phyloP scores from a whole-genome alignment of 2,113 vertebrate species.

The Pygoscelis adeliae region DNA sequence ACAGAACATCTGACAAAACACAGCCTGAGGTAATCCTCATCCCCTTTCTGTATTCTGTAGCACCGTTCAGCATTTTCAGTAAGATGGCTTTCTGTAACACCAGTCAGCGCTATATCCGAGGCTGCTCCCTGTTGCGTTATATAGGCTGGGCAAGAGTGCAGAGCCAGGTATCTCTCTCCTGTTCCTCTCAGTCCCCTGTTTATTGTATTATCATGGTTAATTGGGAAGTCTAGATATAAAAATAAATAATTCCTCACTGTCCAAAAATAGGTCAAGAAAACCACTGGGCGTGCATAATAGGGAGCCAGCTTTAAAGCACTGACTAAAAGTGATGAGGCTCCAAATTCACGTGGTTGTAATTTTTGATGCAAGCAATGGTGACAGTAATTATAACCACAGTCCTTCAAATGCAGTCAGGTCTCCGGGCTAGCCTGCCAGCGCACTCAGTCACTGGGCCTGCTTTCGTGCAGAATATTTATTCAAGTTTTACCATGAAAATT shows the following conservation, averaged over 20 bases:
- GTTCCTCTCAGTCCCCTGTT: neutral
- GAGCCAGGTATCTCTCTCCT: neutral
- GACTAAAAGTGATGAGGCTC: slow-evolving; percentile 28
- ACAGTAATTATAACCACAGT: slow-evolving; percentile 38
- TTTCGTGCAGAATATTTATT: neutral
- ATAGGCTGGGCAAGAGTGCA: neutral
- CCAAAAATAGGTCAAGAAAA: slow-evolving; percentile 46
- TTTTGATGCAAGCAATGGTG: slow-evolving; percentile 49
- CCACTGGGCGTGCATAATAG: neutral
- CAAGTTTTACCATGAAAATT: neutral
- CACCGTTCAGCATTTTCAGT: neutral
- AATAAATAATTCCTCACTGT: neutral
- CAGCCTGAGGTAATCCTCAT: neutral
- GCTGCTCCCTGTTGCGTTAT: neutral
- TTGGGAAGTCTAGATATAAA: neutral
- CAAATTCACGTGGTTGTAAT: neutral
- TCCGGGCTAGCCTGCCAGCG: neutral
- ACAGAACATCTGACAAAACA: neutral
- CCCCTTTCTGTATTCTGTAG: neutral
- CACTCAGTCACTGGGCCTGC: neutral
- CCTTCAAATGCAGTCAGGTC: neutral
- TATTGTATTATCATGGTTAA: neutral
- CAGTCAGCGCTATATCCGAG: neutral
- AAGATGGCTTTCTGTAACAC: neutral
- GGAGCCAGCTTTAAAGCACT: neutral